Conservation (phyloP, 1,140 invertebrate species). For the Mizuhopecten yessoensis region DNA sequence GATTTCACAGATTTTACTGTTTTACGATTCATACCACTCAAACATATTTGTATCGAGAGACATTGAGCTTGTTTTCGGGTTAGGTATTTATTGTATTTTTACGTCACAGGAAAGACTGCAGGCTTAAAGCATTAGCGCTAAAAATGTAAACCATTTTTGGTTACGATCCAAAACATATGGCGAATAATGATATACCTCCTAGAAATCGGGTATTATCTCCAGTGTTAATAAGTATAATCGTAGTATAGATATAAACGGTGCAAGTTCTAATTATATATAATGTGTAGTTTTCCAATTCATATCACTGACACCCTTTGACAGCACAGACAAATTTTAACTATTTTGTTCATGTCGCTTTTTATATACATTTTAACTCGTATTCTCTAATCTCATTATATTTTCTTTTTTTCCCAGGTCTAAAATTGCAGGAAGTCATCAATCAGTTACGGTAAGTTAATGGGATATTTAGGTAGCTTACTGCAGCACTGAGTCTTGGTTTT, state of each 20-base stretch:
- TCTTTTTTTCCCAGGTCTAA: constrained; percentile 78
- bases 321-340: neutral
- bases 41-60: neutral
- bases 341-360: neutral
- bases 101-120: neutral
- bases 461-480: neutral
- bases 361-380: constrained; percentile 3
- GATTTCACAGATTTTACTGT: neutral
- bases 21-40: neutral
- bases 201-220: too few relatives aligned
- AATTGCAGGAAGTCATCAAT: constrained; percentile 83
- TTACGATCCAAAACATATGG: neutral
- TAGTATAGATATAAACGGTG: too few relatives aligned
- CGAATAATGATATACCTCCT: neutral
- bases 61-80: neutral
- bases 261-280: too few relatives aligned
- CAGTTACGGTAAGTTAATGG: constrained; percentile 86
- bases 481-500: constrained; percentile 1
- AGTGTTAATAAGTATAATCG: too few relatives aligned
- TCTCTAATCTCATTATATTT: constrained; percentile 43
- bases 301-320: too few relatives aligned
- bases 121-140: neutral
- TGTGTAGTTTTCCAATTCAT: too few relatives aligned
- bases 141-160: neutral
- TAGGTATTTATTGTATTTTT: neutral